Conservation (phyloP, 64 coral and sea anemone genomes). For the Hydrozoanthus tunicans region DNA sequence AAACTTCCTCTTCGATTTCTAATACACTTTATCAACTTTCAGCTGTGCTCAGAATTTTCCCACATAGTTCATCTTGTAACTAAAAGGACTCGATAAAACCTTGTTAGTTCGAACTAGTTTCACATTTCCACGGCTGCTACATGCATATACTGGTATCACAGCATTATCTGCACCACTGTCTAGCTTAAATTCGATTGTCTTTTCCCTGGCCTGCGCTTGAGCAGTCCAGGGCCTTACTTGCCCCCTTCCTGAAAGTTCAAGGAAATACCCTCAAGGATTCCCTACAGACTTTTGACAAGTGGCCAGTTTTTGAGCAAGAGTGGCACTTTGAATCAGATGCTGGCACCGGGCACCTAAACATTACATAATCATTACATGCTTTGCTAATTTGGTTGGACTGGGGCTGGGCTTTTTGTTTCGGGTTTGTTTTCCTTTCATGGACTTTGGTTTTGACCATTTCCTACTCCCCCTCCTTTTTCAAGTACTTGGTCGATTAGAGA, state of each 20-base stretch:
- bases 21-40: neutral
- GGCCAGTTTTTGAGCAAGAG: neutral
- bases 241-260: neutral
- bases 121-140: neutral
- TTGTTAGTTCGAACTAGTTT: neutral
- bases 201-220: neutral
- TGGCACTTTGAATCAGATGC: constrained; percentile 3
- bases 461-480: neutral
- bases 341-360: neutral
- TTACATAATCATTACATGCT: constrained; percentile 18
- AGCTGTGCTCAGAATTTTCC: neutral
- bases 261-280: neutral
- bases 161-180: neutral
- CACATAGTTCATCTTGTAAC: neutral
- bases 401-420: neutral
- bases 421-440: neutral
- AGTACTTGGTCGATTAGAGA: neutral
- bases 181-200: neutral
- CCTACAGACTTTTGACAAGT: constrained; percentile 32
- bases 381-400: neutral
- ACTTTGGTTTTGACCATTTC: neutral
- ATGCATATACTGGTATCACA: neutral
- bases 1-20: neutral
- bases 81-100: neutral
- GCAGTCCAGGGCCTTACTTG: neutral